phyloP scores from a whole-genome alignment of 2,888 invertebrate species.

The Steinernema carpocapsae region DNA sequence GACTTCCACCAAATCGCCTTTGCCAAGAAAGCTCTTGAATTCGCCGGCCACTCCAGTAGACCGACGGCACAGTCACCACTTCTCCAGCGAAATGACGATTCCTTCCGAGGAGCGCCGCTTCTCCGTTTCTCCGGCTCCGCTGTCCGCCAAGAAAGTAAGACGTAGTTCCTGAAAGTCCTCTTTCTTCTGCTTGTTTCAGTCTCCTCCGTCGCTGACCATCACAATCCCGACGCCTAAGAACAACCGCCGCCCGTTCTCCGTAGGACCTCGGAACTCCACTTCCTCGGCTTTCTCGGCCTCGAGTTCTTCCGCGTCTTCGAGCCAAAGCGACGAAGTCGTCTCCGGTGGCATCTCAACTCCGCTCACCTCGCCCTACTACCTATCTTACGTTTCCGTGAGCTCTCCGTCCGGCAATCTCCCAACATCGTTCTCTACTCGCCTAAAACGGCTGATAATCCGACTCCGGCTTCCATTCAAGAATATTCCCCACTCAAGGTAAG shows the following conservation, averaged over 20 bases:
- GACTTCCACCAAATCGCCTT: not conserved
- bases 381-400: constrained; percentile 19
- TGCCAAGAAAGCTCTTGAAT: not conserved
- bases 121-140: not conserved
- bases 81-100: not conserved
- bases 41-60: not conserved
- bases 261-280: not conserved
- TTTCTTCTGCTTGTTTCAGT: not conserved
- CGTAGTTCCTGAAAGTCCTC: not conserved
- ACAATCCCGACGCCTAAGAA: constrained; percentile 27
- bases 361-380: constrained; percentile 18
- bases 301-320: constrained; percentile 2
- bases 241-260: constrained; percentile 9
- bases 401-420: not conserved
- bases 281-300: constrained; percentile 5
- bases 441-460: not conserved
- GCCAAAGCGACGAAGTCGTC: constrained; percentile 7
- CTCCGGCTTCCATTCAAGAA: not conserved
- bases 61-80: constrained; percentile 22
- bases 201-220: constrained; percentile 25
- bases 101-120: constrained; percentile 7
- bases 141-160: not conserved
- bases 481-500: constrained; percentile 14
- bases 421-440: constrained; percentile 6
- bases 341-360: not conserved